Conservation (phyloP, 2,888 invertebrate genomes). For the Parascotia fuliginaria region DNA sequence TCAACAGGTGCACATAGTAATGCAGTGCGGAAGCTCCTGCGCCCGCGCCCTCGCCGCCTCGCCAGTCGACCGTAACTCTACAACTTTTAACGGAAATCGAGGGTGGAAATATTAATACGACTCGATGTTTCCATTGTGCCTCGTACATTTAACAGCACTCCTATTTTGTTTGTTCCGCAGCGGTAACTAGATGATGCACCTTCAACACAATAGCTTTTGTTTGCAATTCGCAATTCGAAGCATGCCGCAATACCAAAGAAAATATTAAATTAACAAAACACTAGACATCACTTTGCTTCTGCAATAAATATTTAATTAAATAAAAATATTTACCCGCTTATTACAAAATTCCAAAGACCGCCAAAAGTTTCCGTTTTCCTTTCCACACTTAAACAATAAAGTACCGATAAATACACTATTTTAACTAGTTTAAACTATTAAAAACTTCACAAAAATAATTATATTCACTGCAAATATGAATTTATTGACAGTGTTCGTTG, state of each 20-base stretch:
- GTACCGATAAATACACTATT: conserved; percentile 22
- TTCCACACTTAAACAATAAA: conserved; percentile 9
- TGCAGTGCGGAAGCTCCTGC: conserved; percentile 16
- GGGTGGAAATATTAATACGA: conserved; percentile 1
- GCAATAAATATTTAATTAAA: too few species aligned
- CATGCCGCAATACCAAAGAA: not conserved
- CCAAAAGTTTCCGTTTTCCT: conserved; percentile 10
- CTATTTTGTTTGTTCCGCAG: conserved; percentile 1
- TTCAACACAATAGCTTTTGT: conserved; percentile 1
- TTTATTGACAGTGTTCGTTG: conserved; percentile 25
- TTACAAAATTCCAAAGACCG: not conserved
- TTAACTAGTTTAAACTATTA: not conserved
- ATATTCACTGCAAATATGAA: conserved; percentile 11
- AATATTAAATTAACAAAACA: too few species aligned
- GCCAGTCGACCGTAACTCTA: conserved; percentile 21
- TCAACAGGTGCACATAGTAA: conserved; percentile 13
- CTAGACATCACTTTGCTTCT: too few species aligned
- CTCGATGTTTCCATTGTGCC: not conserved
- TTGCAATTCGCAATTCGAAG: not conserved
- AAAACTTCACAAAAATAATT: conserved; percentile 8
- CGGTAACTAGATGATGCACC: not conserved
- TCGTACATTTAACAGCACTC: not conserved
- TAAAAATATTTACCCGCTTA: conserved; percentile 15
- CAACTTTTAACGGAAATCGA: conserved; percentile 14
- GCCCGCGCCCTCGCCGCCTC: conserved; percentile 8